These are phyloP conservation scores for Actias luna DNA, from an alignment of 2,888 invertebrate species.

Conservation along the genomic window DNA sequence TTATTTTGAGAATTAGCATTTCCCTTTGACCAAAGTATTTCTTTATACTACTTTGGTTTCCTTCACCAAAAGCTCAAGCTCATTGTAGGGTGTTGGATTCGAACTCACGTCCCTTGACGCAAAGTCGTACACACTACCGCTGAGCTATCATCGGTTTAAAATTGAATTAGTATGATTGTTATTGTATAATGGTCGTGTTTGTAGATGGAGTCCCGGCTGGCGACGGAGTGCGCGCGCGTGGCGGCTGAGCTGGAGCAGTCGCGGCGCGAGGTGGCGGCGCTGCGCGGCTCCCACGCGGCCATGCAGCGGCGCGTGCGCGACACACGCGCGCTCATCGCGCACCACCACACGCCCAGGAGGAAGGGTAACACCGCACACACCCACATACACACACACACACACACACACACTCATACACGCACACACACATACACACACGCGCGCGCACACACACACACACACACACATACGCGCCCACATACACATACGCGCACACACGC, in stretches of 20 bases:
- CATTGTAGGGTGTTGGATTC: no score
- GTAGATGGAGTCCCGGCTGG: constrained; percentile 48
- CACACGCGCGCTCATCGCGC: constrained; percentile 37
- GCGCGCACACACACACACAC: background rate
- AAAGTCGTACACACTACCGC: no score
- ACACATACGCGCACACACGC: no score
- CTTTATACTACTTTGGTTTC: no score
- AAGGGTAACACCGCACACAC: constrained; percentile 34
- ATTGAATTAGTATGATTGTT: no score
- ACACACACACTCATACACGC: background rate
- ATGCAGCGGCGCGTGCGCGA: constrained; percentile 43
- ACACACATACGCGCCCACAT: background rate
- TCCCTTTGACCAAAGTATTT: no score
- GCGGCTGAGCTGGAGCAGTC: constrained; percentile 31
- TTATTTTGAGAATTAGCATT: no score
- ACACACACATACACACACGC: background rate
- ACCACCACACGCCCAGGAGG: constrained; percentile 30
- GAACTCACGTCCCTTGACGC: no score
- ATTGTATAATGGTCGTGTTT: background rate
- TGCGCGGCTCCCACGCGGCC: constrained; percentile 43
- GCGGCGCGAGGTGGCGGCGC: constrained; percentile 38
- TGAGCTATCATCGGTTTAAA: no score
- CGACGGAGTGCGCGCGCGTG: constrained; percentile 38
- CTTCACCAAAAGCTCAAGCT: no score
- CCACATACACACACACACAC: background rate